phyloP scores from a whole-genome alignment of 1,140 invertebrate genomes.

The Caenorhabditis tropicalis region DNA sequence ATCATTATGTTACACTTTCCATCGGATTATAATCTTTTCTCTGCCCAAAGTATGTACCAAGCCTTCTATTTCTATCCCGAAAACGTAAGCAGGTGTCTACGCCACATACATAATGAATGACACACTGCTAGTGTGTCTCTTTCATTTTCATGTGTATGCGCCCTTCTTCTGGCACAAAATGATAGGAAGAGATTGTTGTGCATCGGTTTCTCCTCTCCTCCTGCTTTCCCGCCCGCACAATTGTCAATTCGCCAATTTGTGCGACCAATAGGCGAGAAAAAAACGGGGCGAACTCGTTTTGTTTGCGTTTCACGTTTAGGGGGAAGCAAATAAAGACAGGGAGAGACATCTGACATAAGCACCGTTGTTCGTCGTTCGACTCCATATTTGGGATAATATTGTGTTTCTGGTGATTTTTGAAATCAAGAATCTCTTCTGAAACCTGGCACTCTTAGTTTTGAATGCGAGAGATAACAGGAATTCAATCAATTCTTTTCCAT shows the following conservation, averaged over 20 bases:
- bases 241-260: constrained; percentile 10
- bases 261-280: constrained; percentile 27
- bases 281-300: constrained; percentile 32
- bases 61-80: neutral
- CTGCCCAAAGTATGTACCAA: neutral
- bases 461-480: no score
- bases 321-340: constrained; percentile 2
- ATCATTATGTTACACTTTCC: neutral
- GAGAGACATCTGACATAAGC: constrained; percentile 12
- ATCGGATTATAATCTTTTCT: neutral
- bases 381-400: neutral
- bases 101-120: neutral
- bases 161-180: neutral
- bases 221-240: neutral
- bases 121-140: neutral
- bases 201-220: neutral
- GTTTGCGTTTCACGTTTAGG: constrained; percentile 37
- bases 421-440: neutral
- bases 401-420: neutral
- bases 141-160: neutral
- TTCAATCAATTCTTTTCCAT: no score
- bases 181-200: constrained; percentile 4
- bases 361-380: neutral
- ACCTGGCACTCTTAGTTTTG: no score
- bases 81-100: neutral